These are phyloP conservation scores for Ceriagrion tenellum DNA, from an alignment of 2,888 invertebrate genomes.

Conservation along the genomic window DNA sequence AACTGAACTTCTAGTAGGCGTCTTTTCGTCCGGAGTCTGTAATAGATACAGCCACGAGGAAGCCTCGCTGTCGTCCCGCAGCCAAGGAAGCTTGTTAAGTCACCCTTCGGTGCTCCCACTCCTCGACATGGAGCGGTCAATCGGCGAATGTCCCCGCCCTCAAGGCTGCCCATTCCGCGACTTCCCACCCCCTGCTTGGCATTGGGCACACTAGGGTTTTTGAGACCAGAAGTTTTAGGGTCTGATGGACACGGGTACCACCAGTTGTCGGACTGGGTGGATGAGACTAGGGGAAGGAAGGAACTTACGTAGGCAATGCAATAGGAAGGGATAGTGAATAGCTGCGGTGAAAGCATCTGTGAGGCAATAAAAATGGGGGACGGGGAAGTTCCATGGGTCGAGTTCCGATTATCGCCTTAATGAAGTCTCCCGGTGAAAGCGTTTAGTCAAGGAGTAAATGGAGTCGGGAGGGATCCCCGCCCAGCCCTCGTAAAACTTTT, in stretches of 20 bases:
- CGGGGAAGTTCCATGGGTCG: not conserved
- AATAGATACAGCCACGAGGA: not conserved
- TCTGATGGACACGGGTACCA: not conserved
- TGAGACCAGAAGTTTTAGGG: not conserved
- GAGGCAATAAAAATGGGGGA: not conserved
- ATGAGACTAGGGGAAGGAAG: not conserved
- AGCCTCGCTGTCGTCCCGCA: not conserved
- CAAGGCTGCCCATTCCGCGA: not conserved
- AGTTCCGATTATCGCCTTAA: slow-evolving; percentile 6
- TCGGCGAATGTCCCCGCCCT: not conserved
- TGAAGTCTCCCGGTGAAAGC: not conserved
- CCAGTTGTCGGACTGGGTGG: not conserved
- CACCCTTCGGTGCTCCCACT: slow-evolving; percentile 13
- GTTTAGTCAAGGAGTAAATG: not conserved
- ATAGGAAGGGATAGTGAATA: slow-evolving; percentile 1
- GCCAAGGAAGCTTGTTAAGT: not conserved
- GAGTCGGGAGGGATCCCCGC: not conserved
- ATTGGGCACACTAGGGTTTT: not conserved
- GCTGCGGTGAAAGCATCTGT: not conserved
- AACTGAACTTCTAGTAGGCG: too few species aligned
- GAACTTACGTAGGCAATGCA: not conserved
- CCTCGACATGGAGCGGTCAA: not conserved
- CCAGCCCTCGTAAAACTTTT: slow-evolving; percentile 11
- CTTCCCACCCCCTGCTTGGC: not conserved
- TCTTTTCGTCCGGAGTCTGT: not conserved